Conservation (phyloP, 2,113 vertebrate species). For the Phaethon lepturus region DNA sequence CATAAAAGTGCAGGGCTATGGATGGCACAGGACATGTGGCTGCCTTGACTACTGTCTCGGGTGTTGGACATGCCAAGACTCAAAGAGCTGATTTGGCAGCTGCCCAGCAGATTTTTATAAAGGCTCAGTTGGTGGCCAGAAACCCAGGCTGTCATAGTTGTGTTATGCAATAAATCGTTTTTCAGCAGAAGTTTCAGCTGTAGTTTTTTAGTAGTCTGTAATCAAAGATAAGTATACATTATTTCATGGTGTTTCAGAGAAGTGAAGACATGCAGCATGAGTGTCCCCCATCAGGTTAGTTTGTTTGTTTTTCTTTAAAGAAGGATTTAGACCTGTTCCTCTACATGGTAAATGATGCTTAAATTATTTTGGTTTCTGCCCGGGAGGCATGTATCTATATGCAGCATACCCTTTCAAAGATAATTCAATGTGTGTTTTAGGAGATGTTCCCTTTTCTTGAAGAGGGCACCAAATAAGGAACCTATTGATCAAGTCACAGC, state of each 20-base stretch:
- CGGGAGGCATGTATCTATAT: background rate
- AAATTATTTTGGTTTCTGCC: background rate
- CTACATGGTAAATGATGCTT: background rate
- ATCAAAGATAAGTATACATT: conserved; percentile 70
- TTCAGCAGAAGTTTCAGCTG: conserved; percentile 73
- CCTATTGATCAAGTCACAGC: background rate
- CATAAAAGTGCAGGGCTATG: background rate
- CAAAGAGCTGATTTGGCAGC: conserved; percentile 78
- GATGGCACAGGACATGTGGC: conserved; percentile 58
- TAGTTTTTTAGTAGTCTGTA: conserved; percentile 41
- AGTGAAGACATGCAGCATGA: background rate
- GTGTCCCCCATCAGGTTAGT: background rate
- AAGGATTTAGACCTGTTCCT: background rate
- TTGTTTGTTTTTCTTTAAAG: conserved; percentile 3
- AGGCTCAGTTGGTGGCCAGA: conserved; percentile 77
- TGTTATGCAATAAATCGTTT: conserved; percentile 77
- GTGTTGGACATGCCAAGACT: conserved; percentile 67
- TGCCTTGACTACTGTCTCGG: conserved; percentile 68
- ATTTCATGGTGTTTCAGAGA: conserved; percentile 59
- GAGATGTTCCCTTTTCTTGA: background rate
- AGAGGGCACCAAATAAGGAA: background rate
- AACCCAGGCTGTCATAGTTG: conserved; percentile 73
- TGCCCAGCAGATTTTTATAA: conserved; percentile 78
- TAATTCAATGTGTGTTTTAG: accelerated
- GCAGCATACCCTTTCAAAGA: background rate